Evolutionary conservation across 1,140 invertebrate species (phyloP), one percentile per base, ranked within the genome.

Genomic region (Dendrolimus punctatus): DNA sequence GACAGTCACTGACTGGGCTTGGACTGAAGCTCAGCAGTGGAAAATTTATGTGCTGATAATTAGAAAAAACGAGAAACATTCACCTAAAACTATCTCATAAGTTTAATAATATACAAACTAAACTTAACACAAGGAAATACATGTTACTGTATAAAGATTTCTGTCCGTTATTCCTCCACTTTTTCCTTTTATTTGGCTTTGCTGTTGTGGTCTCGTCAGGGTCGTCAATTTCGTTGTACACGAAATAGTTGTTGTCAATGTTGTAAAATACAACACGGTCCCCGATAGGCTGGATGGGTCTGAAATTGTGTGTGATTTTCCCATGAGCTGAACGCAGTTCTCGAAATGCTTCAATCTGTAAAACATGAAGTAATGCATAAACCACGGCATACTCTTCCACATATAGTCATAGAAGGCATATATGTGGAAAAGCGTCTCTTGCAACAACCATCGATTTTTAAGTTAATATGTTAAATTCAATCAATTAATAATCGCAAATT

Each of bases 281-380:
- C 23, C 92, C 90, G 0, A 95, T 80, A 0, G 92, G 91, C 71
- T 95, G 94, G 23, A 93, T 89, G 1, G 94, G 94, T 10, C 94
- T 90, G 73, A 92, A 94, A 68, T 95, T 95, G 64, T 95, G 93
- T 1, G 89, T 91, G 47, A 95, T 68, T 53, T 90, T 82, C 8
- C 93, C 92, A 51, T 91, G 87, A 38, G 88, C 80, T 2, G 89
- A 91, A 41, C 88, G 82, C n/a, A 97, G 76, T 41, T 90, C 87
- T n/a, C 95, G 90, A 67, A 96, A 96, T 42, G 87, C 88, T 57
- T 91, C 90, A 41, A 96, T 87, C 95, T 96, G 82, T 54, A 87
- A 85, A 60, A 64, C 56, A 64, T 65, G 40, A 52, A 6, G 43
- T 23, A 23, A 23, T 23, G 23, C 23, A 23, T 23, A 23, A 23